Base-by-base conservation (phyloP, 1,140 invertebrate genomes). In the Bombus waltoni region DNA sequence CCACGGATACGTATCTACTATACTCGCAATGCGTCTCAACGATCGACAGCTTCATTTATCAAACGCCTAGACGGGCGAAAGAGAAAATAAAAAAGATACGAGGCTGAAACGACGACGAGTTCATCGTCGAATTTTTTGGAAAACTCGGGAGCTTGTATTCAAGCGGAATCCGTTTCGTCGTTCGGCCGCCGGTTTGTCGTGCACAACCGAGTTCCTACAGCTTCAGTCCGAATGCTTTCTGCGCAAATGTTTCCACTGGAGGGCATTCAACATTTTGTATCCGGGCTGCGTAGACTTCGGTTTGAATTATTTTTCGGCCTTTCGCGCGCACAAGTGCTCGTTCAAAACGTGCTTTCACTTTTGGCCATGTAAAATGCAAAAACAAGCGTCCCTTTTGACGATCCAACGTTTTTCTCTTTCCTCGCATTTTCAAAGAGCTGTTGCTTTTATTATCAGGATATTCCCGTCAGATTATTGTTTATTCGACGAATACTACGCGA, bases 221-320 rank as follows among this genome's bases (percentile, higher is more conserved):
- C 44, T 53, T 70, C 32, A 28, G 35, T 35, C 38, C 15, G 81
- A 65, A 77, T 42, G 44, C 47, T 53, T 83, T 83, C 74, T 44
- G 10, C 35, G 5, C 25, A 38, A 83, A 77, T 28, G 81, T 83
- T 83, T 83, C 74, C 74, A 57, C n/a, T 44, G 38, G 11, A 28
- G 44, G 35, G 74, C 38, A 83, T 83, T 70, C 81, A 68, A 57
- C 74, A 53, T 77, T 77, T 83, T 70, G 62, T 78, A 40, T 53
- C 35, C 74, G 1, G 65, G 32, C 35, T 68, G 15, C 81, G 74
- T 44, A 83, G 74, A 83, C 81, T 35, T 32, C 74, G 65, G 81
- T 32, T 57, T 42, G 81, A 83, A 77, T 83, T 77, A 83, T 83
- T 83, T 77, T 47, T 68, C 62, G 62, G 62, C 62, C 74, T 78